A percentile compares a stretch with the other conserved stretches of the same genome.
Conservation (phyloP, 23 tunicate species). For the Corella eumyota region DNA sequence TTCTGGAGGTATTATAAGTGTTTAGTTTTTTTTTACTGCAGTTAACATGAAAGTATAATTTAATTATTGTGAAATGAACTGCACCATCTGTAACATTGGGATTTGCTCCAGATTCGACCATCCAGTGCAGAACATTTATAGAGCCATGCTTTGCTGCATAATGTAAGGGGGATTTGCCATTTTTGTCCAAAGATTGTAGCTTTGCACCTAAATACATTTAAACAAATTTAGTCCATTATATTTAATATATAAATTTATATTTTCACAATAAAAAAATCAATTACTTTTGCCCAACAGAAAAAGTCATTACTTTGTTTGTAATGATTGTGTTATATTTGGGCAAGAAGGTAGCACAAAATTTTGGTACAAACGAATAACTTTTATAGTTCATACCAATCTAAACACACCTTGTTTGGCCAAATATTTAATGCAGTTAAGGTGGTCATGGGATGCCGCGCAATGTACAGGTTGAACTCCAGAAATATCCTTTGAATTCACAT, state of each 20-base stretch:
- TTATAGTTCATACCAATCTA: background rate
- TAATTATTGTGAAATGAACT: too few relatives aligned
- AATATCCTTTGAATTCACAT: constrained; percentile 27
- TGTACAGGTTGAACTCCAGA: constrained; percentile 36
- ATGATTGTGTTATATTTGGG: too few relatives aligned
- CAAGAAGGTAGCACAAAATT: too few relatives aligned
- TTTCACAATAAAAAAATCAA: too few relatives aligned
- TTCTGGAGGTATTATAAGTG: too few relatives aligned
- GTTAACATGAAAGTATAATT: too few relatives aligned
- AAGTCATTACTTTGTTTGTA: too few relatives aligned
- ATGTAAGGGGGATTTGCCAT: constrained; percentile 26
- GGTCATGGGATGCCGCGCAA: constrained; percentile 33
- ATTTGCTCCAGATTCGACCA: constrained; percentile 25
- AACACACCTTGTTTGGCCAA: constrained; percentile 39
- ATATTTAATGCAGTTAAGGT: constrained; percentile 24
- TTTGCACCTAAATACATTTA: constrained; percentile 53
- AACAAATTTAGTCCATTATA: background rate
- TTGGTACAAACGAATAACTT: too few relatives aligned
- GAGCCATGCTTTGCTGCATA: constrained; percentile 43
- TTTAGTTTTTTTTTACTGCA: too few relatives aligned
- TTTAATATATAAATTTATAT: too few relatives aligned
- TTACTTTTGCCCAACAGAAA: too few relatives aligned
- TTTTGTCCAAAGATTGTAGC: constrained; percentile 30
- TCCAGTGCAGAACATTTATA: constrained; percentile 34
- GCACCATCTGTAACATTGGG: constrained; percentile 26